Evolutionary conservation across 92 coral and sea anemone species (phyloP).

Genomic region (Palythoa caribaeorum): DNA sequence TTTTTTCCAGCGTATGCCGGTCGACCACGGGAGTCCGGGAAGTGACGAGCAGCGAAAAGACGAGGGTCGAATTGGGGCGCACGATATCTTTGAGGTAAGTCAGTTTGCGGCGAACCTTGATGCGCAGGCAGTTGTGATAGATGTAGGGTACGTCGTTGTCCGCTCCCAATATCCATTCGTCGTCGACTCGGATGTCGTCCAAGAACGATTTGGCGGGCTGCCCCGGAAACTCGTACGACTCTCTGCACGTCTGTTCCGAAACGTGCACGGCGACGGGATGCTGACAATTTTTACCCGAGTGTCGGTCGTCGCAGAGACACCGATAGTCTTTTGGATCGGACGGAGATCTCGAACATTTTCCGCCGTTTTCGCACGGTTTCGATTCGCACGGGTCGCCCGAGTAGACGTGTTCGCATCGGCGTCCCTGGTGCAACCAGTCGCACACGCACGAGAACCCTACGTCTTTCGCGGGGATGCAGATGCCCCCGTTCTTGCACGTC

Average conservation of each 20-base stretch:
- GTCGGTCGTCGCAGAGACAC: not conserved
- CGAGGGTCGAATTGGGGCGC: not conserved
- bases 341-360: not conserved
- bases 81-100: too few species aligned
- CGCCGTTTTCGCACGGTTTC: conserved; percentile 9
- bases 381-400: conserved; percentile 11
- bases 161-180: not conserved
- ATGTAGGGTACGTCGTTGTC: not conserved
- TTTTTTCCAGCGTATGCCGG: not conserved
- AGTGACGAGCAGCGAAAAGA: not conserved
- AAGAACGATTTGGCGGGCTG: not conserved
- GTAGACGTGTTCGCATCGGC: not conserved
- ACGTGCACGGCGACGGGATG: not conserved
- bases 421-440: conserved; percentile 10
- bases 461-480: not conserved
- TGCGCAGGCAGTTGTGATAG: not conserved
- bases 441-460: not conserved
- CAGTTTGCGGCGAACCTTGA: not conserved
- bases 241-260: not conserved
- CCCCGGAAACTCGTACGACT: not conserved
- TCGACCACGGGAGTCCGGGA: not conserved
- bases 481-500: not conserved
- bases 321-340: not conserved
- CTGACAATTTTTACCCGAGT: not conserved
- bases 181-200: not conserved